Evolutionary conservation across 2,113 vertebrate genomes (phyloP), one percentile per base, ranked within the genome.

Genomic region (Petrocephalus zakoni): DNA sequence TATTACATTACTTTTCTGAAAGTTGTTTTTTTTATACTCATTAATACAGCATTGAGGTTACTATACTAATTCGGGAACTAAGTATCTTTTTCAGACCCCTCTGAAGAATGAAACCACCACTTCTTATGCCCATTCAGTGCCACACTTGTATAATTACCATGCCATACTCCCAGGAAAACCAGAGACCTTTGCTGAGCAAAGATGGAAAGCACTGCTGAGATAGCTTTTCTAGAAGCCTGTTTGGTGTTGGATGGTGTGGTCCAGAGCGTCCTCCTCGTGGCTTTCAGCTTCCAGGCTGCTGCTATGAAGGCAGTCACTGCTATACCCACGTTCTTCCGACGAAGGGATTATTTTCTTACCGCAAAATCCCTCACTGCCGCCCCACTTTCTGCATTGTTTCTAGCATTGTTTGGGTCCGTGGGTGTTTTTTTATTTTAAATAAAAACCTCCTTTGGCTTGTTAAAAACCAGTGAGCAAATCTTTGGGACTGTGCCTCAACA

Each of bases 381-480:
- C 82, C 49, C 22, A 2, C 82, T 85, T 52, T 5, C 46, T 85
- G 49, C 47, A 25, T 85, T 49, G 10, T 25, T 85, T 49, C 2
- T 29, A 47, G 22, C 22, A 85, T 49, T 85, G n/a, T 51, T 85
- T n/a, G n/a, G 47, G 49, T 85, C 21, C 47, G 22, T 52, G 82
- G 81, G n/a, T 85, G 47, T n/a, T n/a, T 84, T 51, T n/a, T 85
- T 37, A 10, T 72, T 10, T n/a, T 4, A 55, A 55, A 68, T 29
- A n/a, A 46, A 83, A 49, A 47, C 81, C 22, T 25, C 49, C 82
- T 51, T 19, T 29, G 9, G 22, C 82, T 49, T 25, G 11, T 51
- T 85, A 85, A 51, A 85, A 85, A 85, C 47, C 46, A 52, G 22
- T 25, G 21, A 85, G 82, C 47, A 47, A 85, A 78, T 85, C 49